A percentile compares a stretch with the other conserved stretches of the same genome.
These are phyloP conservation scores for Aurelia coerulea DNA, from an alignment of 30 jellyfish, hydroid and myxozoan species.

Conservation along the genomic window DNA sequence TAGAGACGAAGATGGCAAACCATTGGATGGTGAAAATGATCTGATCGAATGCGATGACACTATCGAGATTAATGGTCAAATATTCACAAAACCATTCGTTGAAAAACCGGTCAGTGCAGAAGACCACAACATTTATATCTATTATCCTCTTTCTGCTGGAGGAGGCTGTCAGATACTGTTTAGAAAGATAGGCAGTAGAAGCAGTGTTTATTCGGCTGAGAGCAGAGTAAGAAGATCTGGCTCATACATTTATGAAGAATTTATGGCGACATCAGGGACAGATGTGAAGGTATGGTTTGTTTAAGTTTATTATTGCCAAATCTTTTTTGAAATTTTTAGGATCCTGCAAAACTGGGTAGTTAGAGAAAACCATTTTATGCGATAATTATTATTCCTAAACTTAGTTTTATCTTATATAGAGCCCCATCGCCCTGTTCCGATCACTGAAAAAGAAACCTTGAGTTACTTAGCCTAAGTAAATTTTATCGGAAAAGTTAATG, in stretches of 20 bases:
- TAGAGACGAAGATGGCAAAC: constrained; percentile 87
- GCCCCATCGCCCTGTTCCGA: no score
- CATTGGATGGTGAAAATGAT: constrained; percentile 77
- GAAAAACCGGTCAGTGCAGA: constrained; percentile 99
- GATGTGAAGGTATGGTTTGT: constrained; percentile 97
- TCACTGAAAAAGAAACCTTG: no score
- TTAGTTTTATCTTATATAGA: no score
- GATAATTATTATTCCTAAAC: no score
- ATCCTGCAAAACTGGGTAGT: no score
- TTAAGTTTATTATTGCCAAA: no score
- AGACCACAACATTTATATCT: constrained; percentile 91
- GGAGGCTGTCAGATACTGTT: constrained; percentile 99
- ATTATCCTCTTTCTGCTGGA: constrained; percentile 96
- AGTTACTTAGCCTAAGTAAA: no score
- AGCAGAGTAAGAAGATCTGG: constrained; percentile 94
- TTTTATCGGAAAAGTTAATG: no score
- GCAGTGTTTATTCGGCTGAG: constrained; percentile 99
- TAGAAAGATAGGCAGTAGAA: constrained; percentile 98
- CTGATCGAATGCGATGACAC: constrained; percentile 92
- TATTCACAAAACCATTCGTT: constrained; percentile 95
- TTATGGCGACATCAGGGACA: constrained; percentile 99
- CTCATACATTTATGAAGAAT: constrained; percentile 96
- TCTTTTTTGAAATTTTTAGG: no score
- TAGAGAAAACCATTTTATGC: no score
- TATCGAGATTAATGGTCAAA: constrained; percentile 87